Evolutionary conservation across 2,888 invertebrate species (phyloP), one percentile per base, ranked within the genome.

Genomic region (Scelioninae gen. 1): DNA sequence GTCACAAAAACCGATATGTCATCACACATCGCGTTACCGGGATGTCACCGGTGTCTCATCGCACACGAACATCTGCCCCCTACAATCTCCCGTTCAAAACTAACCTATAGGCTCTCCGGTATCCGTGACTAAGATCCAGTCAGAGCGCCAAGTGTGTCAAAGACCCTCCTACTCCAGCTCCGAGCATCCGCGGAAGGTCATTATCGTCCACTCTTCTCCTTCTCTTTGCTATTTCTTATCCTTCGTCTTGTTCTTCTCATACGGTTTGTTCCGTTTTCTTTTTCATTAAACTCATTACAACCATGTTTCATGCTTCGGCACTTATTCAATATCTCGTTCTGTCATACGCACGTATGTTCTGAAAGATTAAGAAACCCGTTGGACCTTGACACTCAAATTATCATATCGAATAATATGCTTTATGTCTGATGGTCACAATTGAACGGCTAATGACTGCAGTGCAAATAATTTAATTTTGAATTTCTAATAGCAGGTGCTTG

Each of bases 111-210:
- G 83, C 86, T 86, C 87, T 88, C 87, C 88, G 86, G 87, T 87
- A 86, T 82, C 83, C 83, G 84, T 83, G 88, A 88, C 87, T 89
- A 88, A 89, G 88, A 89, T 90, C 89, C 90, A 90, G 88, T 87
- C 88, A 81, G 88, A 88, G 88, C 88, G 88, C 89, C 91, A 92
- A 92, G 92, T 92, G 88, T 92, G 92, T 92, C 92, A 92, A 89
- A 91, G 89, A 87, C 88, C 88, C 92, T 92, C 92, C 92, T 92
- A 91, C 92, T 91, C 91, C 89, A 79, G 74, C 86, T 76, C 34
- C 88, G 82, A 82, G 83, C 87, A 84, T 85, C 88, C 91, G 87
- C 87, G 89, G 91, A 92, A 92, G 92, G 92, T 92, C 92, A 92
- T 92, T 91, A 91, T 91, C 90, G 88, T 89, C 88, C 86, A 49